Percentiles rank a stretch among this genome's conserved stretches.
These are phyloP conservation scores for Alethe castanea DNA, from an alignment of 2,113 vertebrate species.

Conservation along the genomic window DNA sequence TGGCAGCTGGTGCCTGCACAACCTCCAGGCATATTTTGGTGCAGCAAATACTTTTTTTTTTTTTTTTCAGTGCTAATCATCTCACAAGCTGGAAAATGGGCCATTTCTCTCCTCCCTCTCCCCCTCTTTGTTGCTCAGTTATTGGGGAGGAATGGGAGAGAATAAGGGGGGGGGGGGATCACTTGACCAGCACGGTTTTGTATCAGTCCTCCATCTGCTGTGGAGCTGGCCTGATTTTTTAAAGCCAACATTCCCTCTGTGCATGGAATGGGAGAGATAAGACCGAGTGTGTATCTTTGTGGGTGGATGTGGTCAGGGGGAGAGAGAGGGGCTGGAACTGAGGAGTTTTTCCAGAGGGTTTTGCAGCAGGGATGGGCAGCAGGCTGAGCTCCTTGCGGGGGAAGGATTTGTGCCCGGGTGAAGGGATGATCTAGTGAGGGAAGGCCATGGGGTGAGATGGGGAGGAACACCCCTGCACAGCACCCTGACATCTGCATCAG, in stretches of 20 bases:
- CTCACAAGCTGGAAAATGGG: conserved; percentile 60
- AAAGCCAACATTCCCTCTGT: background rate
- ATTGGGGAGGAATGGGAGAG: conserved; percentile 30
- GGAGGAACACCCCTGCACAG: rapidly evolving
- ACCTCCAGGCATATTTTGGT: background rate
- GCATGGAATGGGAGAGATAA: background rate
- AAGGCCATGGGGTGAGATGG: too few species aligned
- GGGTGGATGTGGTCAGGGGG: background rate
- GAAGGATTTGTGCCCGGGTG: rapidly evolving
- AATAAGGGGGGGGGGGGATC: background rate
- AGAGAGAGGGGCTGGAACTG: background rate
- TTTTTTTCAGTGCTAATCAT: conserved; percentile 43
- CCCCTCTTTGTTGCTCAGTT: conserved; percentile 44
- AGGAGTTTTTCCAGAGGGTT: background rate
- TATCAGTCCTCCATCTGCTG: conserved; percentile 39
- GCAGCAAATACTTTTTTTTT: conserved; percentile 12
- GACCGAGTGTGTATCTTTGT: background rate
- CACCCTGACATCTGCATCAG: background rate
- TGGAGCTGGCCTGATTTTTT: background rate
- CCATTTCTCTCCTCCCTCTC: conserved; percentile 53
- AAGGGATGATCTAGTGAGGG: too few species aligned
- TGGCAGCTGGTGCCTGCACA: conserved; percentile 74
- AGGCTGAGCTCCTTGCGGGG: background rate
- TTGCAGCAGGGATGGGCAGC: rapidly evolving
- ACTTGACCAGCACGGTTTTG: background rate